Conservation (phyloP, 2,888 invertebrate species). For the Xanthorhoe spadicearia region DNA sequence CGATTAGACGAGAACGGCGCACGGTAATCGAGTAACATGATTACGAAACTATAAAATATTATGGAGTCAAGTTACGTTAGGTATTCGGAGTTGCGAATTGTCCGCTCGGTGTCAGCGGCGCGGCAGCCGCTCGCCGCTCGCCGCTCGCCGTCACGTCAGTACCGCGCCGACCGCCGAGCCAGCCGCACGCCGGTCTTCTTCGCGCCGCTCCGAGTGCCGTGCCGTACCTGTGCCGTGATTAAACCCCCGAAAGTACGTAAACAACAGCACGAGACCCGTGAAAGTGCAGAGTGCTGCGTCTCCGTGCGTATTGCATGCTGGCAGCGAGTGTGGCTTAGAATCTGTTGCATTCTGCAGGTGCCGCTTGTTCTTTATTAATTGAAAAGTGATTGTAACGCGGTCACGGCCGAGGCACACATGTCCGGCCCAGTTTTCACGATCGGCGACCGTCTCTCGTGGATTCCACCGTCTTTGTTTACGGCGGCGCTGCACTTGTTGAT, state of each 20-base stretch:
- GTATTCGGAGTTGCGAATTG: constrained; percentile 71
- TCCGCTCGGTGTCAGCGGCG: constrained; percentile 44
- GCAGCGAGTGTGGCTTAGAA: constrained; percentile 62
- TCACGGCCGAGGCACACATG: constrained; percentile 83
- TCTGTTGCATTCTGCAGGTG: constrained; percentile 81
- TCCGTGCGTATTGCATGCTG: constrained; percentile 62
- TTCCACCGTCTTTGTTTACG: constrained; percentile 78
- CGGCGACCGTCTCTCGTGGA: constrained; percentile 67
- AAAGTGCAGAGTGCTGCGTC: constrained; percentile 67
- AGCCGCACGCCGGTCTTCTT: constrained; percentile 50
- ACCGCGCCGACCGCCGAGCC: constrained; percentile 56
- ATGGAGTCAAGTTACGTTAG: constrained; percentile 80
- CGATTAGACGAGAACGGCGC: constrained; percentile 73
- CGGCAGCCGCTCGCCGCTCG: constrained; percentile 25
- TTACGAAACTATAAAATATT: constrained; percentile 83
- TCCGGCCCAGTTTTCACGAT: constrained; percentile 83
- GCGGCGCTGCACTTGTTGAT: constrained; percentile 67
- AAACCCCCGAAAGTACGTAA: constrained; percentile 71
- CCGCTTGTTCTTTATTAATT: constrained; percentile 77
- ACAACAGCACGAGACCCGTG: constrained; percentile 64
- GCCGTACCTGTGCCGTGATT: constrained; percentile 66
- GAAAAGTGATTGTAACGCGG: constrained; percentile 84
- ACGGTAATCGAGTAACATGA: constrained; percentile 77
- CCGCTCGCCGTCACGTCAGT: constrained; percentile 46
- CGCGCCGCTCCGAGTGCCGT: constrained; percentile 48